A percentile compares a stretch with the other conserved stretches of the same genome.
phyloP scores from a whole-genome alignment of 1,140 invertebrate species.

The Tenebrio molitor region DNA sequence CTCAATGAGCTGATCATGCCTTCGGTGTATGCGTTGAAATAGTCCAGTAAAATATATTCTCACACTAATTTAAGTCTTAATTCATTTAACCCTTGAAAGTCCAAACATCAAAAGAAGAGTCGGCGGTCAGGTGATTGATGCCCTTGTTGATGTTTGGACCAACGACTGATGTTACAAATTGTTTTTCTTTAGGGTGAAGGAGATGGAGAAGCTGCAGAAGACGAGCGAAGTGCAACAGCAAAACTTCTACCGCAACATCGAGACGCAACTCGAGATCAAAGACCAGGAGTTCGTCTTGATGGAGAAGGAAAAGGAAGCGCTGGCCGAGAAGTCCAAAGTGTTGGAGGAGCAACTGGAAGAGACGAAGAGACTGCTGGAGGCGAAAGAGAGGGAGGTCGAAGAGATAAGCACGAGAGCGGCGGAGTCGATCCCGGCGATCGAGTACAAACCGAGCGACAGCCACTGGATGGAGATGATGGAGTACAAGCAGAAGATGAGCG shows the following conservation, averaged over 20 bases:
- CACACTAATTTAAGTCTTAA: slow-evolving; percentile 1
- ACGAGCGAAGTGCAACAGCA: not conserved
- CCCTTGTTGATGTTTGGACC: slow-evolving; percentile 29
- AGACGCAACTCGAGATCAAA: slow-evolving; percentile 22
- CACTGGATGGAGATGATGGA: slow-evolving; percentile 8
- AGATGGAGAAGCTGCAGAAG: not conserved
- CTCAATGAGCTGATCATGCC: slow-evolving; percentile 22
- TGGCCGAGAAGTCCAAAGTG: not conserved
- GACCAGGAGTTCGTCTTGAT: not conserved
- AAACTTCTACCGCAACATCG: not conserved
- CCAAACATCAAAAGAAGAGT: slow-evolving; percentile 35
- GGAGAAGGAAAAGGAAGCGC: slow-evolving; percentile 13
- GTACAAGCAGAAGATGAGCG: not conserved
- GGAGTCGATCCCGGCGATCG: not conserved
- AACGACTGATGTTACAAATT: slow-evolving; percentile 32
- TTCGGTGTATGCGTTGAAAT: slow-evolving; percentile 20
- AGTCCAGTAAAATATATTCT: slow-evolving; percentile 31
- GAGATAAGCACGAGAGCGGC: not conserved
- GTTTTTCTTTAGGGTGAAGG: slow-evolving; percentile 25
- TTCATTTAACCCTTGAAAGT: slow-evolving; percentile 21
- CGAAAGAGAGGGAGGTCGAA: not conserved
- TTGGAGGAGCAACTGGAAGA: slow-evolving; percentile 15
- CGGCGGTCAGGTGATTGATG: slow-evolving; percentile 12
- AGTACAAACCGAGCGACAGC: not conserved
- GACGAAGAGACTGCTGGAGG: not conserved